Evolutionary conservation across 35 echinoderm and acorn worm species (phyloP).

Genomic region (Patiria miniata): DNA sequence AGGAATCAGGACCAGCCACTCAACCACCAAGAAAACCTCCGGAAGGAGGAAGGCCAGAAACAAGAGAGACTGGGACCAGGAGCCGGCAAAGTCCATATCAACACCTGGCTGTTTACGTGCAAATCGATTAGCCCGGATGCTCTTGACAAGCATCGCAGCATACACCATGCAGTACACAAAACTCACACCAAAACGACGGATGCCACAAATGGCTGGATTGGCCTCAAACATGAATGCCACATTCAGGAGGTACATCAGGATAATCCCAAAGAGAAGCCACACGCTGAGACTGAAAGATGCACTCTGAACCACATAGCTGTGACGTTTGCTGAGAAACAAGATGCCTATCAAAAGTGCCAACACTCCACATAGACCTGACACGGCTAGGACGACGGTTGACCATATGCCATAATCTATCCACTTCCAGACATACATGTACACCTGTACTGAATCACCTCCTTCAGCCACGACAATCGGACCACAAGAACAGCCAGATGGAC

Average conservation of each 20-base stretch:
- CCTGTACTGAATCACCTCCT: neutral
- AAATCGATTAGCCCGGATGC: slow-evolving; percentile 31
- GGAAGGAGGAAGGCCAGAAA: slow-evolving; percentile 52
- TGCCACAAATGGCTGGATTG: slow-evolving; percentile 42
- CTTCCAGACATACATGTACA: neutral
- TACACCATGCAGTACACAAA: slow-evolving; percentile 55
- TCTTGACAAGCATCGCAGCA: slow-evolving; percentile 50
- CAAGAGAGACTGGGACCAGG: slow-evolving; percentile 28
- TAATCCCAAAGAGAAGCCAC: slow-evolving; percentile 47
- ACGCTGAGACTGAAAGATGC: slow-evolving; percentile 37
- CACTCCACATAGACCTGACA: slow-evolving; percentile 39
- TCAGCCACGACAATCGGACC: no score
- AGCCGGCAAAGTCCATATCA: slow-evolving; percentile 20
- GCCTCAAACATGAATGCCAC: slow-evolving; percentile 42
- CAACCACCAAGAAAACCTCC: slow-evolving; percentile 36
- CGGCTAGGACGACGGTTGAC: slow-evolving; percentile 37
- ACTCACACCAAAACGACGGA: slow-evolving; percentile 58
- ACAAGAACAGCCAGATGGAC: neutral
- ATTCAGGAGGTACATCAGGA: slow-evolving; percentile 66
- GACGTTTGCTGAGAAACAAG: slow-evolving; percentile 9
- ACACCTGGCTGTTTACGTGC: slow-evolving; percentile 6
- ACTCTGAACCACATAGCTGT: slow-evolving; percentile 8
- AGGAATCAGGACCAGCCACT: slow-evolving; percentile 52
- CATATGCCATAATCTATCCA: slow-evolving; percentile 40
- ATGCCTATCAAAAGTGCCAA: slow-evolving; percentile 24